Evolutionary conservation across 2,113 vertebrate species (phyloP).

Genomic region (Urocolius indicus): DNA sequence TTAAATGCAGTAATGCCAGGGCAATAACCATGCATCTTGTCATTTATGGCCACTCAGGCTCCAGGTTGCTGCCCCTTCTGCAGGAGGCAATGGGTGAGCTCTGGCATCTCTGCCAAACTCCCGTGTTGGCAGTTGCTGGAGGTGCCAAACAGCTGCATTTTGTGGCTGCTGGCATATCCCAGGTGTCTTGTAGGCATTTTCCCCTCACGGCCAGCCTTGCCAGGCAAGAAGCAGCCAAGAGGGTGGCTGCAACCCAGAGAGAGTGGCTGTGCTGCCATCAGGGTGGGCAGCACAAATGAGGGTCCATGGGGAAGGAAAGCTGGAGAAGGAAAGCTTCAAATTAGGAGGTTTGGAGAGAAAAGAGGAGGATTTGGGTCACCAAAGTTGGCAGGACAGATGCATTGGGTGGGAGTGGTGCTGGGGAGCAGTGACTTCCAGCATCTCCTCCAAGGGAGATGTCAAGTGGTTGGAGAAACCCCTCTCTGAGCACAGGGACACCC

Average conservation of each 20-base stretch:
- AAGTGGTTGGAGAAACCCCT: accelerated
- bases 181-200: accelerated
- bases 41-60: not conserved
- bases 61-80: not conserved
- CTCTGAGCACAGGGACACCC: not conserved
- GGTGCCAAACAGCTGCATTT: not conserved
- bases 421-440: not conserved
- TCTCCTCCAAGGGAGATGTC: not conserved
- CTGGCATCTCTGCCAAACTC: not conserved
- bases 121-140: accelerated
- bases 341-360: not conserved
- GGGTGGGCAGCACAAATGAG: no score
- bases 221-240: not conserved
- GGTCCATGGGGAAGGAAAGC: not conserved
- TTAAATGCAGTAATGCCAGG: not conserved
- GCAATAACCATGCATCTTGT: not conserved
- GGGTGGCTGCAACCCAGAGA: not conserved
- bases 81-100: not conserved
- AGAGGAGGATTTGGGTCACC: not conserved
- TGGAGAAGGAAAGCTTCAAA: not conserved
- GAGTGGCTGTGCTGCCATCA: not conserved
- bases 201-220: accelerated
- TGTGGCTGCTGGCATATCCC: not conserved
- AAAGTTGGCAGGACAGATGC: not conserved
- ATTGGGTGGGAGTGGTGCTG: not conserved